Base-by-base conservation (phyloP, 92 coral and sea anemone species). In the Nematostella vectensis region DNA sequence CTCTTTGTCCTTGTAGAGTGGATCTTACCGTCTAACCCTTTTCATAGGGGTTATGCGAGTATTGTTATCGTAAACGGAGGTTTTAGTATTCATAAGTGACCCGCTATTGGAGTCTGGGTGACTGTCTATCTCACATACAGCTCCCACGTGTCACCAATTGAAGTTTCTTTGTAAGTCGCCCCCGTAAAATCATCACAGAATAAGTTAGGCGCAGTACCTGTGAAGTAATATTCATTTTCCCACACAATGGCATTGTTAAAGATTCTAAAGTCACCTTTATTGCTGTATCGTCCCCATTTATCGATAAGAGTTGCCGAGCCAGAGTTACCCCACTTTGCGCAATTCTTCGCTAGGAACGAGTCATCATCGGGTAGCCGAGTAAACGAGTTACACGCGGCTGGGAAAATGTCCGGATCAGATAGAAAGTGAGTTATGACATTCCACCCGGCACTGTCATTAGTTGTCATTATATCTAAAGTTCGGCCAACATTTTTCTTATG, bases 391-490 rank as follows among this genome's bases (percentile, higher is more conserved):
- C 86, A 79, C 27, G 80, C 80, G 36, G 65, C 1, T 16, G 76
- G 75, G 16, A 27, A 50, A 12, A 33, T 38, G 11, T 1, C 17
- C 3, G 77, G 48, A 16, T 54, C 45, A 0, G 13, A 38, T 24
- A 75, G 50, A 52, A 68, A 58, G 43, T 69, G 71, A 15, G 42
- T 61, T 27, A 80, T 58, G 26, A 68, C 87, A 31, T 50, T 47
- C 29, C 59, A 37, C 36, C 87, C 87, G 27, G 60, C 58, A 27
- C 77, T 25, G 63, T 57, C 50, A 55, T 74, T 80, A 3, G 38
- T 74, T 6, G 88, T 80, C 66, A 68, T 58, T 31, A 80, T 63
- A 58, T 80, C 75, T 31, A 80, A 21, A 15, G 72, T 65, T 47
- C 88, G 75, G 18, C 82, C 82, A 15, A 51, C 52, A 27, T 52